phyloP scores from a whole-genome alignment of 1,140 invertebrate genomes.

The Apis dorsata region DNA sequence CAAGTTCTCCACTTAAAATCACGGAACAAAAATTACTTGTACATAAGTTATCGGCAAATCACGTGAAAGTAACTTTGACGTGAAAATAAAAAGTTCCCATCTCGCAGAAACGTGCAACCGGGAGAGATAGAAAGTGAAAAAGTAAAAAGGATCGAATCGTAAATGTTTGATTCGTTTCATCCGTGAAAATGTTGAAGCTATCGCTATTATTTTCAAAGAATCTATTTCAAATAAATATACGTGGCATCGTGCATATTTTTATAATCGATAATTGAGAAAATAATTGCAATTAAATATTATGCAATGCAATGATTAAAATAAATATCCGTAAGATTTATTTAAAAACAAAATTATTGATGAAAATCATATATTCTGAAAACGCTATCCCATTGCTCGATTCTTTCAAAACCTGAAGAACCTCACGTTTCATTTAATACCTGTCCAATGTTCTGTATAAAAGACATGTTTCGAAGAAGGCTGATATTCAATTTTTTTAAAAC shows the following conservation, averaged over 20 bases:
- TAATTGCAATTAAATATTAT: too few species aligned
- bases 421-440: neutral
- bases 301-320: too few species aligned
- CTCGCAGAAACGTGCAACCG: neutral
- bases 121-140: too few species aligned
- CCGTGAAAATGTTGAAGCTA: too few species aligned
- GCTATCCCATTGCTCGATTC: too few species aligned
- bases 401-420: neutral
- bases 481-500: neutral
- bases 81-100: conserved; percentile 31
- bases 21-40: conserved; percentile 47
- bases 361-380: too few species aligned
- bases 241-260: neutral
- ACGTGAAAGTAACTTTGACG: conserved; percentile 23
- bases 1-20: conserved; percentile 45
- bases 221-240: neutral
- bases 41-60: conserved; percentile 47
- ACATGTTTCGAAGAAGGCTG: neutral
- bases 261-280: too few species aligned
- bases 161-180: conserved; percentile 7
- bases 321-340: too few species aligned
- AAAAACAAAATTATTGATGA: too few species aligned
- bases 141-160: neutral
- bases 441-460: neutral
- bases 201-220: too few species aligned